These are phyloP conservation scores for Orchestia grillus DNA, from an alignment of 1,140 invertebrate genomes.

Conservation along the genomic window DNA sequence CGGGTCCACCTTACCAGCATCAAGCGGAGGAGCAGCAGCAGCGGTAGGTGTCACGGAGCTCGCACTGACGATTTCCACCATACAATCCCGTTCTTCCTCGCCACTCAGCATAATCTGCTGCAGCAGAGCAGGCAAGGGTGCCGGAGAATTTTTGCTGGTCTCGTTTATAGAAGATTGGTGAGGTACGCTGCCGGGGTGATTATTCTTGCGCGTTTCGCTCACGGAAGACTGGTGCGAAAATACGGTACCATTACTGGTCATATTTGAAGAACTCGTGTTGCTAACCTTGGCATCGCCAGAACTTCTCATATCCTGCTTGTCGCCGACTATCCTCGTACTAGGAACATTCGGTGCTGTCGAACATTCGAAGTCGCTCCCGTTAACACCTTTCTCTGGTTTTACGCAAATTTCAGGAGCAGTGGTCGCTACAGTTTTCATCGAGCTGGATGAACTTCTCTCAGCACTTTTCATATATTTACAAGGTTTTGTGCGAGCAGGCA, in stretches of 20 bases:
- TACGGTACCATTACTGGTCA: neutral
- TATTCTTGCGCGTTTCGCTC: neutral
- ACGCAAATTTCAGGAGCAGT: neutral
- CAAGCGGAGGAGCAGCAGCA: neutral
- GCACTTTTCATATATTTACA: neutral
- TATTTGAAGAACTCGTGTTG: neutral
- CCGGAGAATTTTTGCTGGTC: neutral
- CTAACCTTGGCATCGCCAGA: neutral
- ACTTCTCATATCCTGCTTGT: neutral
- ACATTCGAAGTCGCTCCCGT: neutral
- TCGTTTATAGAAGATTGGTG: neutral
- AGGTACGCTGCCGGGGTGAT: neutral
- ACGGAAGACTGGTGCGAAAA: neutral
- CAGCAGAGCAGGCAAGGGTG: conserved; percentile 15
- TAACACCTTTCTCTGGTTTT: neutral
- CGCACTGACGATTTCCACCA: conserved; percentile 44
- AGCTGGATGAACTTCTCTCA: neutral
- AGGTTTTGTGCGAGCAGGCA: conserved; percentile 1
- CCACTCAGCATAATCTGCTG: conserved; percentile 28
- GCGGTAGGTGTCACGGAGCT: neutral
- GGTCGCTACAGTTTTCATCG: neutral
- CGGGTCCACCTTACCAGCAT: conserved; percentile 29
- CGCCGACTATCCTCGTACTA: neutral
- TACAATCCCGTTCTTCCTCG: conserved; percentile 14
- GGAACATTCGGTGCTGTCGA: neutral